Conservation (phyloP, 2,113 vertebrate species). For the Bostrychus sinensis region DNA sequence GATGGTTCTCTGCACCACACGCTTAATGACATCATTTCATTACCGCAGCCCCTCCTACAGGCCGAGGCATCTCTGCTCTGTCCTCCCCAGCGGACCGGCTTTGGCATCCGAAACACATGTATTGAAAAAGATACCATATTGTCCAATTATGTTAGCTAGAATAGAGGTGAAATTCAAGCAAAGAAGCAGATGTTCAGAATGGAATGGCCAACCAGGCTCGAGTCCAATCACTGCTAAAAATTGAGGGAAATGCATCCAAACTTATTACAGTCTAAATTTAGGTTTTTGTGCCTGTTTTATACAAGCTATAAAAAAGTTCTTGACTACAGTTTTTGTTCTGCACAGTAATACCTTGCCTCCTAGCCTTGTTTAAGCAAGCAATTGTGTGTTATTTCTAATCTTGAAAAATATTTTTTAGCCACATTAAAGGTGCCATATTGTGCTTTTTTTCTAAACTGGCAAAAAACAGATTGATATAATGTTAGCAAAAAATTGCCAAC, state of each 20-base stretch:
- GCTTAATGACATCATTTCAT: slow-evolving; percentile 52
- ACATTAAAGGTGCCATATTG: too few species aligned
- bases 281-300: not conserved
- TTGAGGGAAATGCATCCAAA: not conserved
- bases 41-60: slow-evolving; percentile 9
- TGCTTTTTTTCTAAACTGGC: too few species aligned
- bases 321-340: too few species aligned
- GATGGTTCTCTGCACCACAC: slow-evolving; percentile 43
- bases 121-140: slow-evolving; percentile 14
- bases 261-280: slow-evolving; percentile 2
- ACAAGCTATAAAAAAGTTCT: too few species aligned
- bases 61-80: slow-evolving; percentile 13
- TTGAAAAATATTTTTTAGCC: too few species aligned
- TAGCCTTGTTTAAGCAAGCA: too few species aligned
- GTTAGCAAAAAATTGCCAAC: too few species aligned
- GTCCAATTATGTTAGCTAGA: slow-evolving; percentile 2
- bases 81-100: slow-evolving; percentile 1
- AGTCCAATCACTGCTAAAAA: not conserved
- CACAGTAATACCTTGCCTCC: too few species aligned
- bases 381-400: too few species aligned
- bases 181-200: slow-evolving; percentile 3
- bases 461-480: too few species aligned
- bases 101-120: slow-evolving; percentile 15
- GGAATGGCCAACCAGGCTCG: not conserved
- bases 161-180: not conserved